phyloP scores from a whole-genome alignment of 2,888 invertebrate genomes.

The Ganaspis brasiliensis region DNA sequence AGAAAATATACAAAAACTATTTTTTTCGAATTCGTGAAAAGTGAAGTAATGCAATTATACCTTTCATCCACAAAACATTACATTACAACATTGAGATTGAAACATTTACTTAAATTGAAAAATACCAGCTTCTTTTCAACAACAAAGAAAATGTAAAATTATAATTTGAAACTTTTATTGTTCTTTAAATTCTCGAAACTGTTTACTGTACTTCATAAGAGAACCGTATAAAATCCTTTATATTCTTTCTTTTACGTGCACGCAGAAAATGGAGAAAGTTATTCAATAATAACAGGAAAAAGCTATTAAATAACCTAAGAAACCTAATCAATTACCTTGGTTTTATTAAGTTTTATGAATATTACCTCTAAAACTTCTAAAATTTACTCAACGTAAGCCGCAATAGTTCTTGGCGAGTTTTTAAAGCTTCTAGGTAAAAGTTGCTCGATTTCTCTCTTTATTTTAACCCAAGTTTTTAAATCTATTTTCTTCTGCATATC shows the following conservation, averaged over 20 bases:
- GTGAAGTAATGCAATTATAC: too few relatives aligned
- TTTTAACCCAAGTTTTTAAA: neutral
- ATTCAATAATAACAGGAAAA: neutral
- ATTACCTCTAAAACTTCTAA: neutral
- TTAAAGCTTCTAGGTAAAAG: neutral
- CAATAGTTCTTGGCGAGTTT: neutral
- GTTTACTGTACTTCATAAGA: neutral
- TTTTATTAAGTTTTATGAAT: neutral
- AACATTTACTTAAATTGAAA: too few relatives aligned
- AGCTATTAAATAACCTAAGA: too few relatives aligned
- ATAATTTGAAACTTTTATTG: too few relatives aligned
- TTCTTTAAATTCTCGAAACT: too few relatives aligned
- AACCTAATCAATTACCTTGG: slow-evolving; percentile 1
- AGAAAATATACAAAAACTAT: too few relatives aligned
- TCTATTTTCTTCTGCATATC: neutral
- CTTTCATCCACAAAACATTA: too few relatives aligned
- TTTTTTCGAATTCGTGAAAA: too few relatives aligned
- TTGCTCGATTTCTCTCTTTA: neutral
- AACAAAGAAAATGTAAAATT: too few relatives aligned
- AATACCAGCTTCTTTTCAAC: too few relatives aligned
- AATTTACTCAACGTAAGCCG: neutral
- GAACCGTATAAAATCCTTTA: neutral
- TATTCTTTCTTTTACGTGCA: neutral
- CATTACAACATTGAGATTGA: too few relatives aligned
- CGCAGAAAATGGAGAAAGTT: neutral